phyloP scores from a whole-genome alignment of 1,140 invertebrate species.

The Asobara japonica region DNA sequence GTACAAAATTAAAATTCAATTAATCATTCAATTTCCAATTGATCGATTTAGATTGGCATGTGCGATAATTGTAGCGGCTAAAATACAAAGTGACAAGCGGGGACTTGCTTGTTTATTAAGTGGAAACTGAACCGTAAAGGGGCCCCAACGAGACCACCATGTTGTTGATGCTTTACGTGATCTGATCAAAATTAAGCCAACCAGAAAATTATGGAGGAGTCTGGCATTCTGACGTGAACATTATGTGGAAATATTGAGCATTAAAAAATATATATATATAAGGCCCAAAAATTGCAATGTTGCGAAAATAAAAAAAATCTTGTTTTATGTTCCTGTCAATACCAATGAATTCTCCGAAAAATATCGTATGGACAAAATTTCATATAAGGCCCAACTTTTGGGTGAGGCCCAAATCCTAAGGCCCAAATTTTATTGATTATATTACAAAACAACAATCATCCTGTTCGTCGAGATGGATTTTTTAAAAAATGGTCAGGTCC shows the following conservation, averaged over 20 bases:
- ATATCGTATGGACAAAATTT: not conserved
- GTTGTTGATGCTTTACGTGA: slow-evolving; percentile 18
- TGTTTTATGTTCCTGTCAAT: no score
- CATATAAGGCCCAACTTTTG: not conserved
- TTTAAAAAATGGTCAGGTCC: no score
- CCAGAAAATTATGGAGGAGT: slow-evolving; percentile 14
- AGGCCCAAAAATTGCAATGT: not conserved
- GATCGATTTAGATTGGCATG: slow-evolving; percentile 44
- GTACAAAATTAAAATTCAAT: slow-evolving; percentile 43
- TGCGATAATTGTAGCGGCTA: slow-evolving; percentile 18
- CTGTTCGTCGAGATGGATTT: no score
- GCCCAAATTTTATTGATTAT: not conserved
- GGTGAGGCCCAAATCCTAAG: no score
- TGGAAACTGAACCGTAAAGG: slow-evolving; percentile 47
- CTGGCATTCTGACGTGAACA: not conserved
- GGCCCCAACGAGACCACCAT: slow-evolving; percentile 25
- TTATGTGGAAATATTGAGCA: not conserved
- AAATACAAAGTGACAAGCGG: slow-evolving; percentile 52
- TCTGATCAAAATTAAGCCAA: slow-evolving; percentile 1
- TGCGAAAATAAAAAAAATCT: not conserved
- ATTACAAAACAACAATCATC: no score
- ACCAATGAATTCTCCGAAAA: no score
- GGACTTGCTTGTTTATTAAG: slow-evolving; percentile 50
- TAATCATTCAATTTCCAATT: slow-evolving; percentile 51
- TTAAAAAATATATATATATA: not conserved